These are phyloP conservation scores for Tapirus indicus DNA, from an alignment of 2,797 vertebrate species.

Conservation along the genomic window DNA sequence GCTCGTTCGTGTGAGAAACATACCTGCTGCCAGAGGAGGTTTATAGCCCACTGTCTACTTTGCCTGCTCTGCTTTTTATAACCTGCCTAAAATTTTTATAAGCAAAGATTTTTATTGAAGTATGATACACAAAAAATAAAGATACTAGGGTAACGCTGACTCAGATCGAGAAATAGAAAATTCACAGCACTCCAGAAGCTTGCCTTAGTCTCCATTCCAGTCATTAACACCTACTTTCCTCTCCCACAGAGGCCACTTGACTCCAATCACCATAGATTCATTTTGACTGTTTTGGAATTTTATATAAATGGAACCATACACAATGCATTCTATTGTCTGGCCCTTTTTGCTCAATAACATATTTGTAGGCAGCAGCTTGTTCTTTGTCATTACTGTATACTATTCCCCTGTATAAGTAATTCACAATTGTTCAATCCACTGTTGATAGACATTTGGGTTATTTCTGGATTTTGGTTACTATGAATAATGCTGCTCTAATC, in stretches of 20 bases:
- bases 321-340: not conserved
- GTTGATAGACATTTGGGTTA: not conserved
- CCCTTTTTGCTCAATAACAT: not conserved
- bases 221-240: not conserved
- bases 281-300: not conserved
- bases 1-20: accelerated
- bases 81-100: not conserved
- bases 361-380: not conserved
- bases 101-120: not conserved
- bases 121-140: not conserved
- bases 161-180: not conserved
- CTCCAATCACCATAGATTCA: not conserved
- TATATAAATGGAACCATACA: not conserved
- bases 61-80: not conserved
- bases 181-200: not conserved
- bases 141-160: not conserved
- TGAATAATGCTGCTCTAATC: not conserved
- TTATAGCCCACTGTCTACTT: not conserved
- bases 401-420: not conserved
- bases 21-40: not conserved
- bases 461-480: not conserved
- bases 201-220: not conserved
- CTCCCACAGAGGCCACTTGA: not conserved
- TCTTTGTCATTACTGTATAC: not conserved
- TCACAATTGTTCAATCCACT: not conserved